Conservation (phyloP, 2,888 invertebrate species). For the Papilio protenor region DNA sequence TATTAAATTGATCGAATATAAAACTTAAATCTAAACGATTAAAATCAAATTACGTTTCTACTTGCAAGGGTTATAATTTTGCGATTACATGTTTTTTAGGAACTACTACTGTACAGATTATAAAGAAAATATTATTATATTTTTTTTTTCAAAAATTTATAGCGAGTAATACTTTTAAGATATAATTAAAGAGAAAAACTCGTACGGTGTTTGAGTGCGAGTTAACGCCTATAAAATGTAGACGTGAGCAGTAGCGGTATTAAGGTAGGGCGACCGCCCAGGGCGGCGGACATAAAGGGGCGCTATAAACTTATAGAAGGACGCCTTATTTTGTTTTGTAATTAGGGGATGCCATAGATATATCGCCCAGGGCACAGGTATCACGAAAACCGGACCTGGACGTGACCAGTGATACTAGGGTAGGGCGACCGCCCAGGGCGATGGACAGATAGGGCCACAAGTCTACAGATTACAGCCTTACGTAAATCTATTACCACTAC, state of each 20-base stretch:
- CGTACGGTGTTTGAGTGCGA: slow-evolving; percentile 43
- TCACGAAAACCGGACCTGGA: slow-evolving; percentile 83
- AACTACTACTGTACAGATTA: slow-evolving; percentile 82
- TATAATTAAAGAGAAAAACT: slow-evolving; percentile 37
- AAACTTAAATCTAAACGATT: slow-evolving; percentile 63
- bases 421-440: too few species aligned
- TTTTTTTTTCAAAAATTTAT: slow-evolving; percentile 58
- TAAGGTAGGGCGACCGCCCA: too few species aligned
- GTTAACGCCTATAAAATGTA: slow-evolving; percentile 52
- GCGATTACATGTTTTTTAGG: slow-evolving; percentile 78
- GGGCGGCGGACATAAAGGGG: too few species aligned
- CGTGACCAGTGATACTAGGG: too few species aligned
- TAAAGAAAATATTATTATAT: slow-evolving; percentile 68
- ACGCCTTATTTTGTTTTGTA: too few species aligned
- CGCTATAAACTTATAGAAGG: not conserved
- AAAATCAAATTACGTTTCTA: slow-evolving; percentile 69
- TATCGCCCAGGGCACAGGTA: slow-evolving; percentile 63
- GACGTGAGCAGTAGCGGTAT: not conserved
- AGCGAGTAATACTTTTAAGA: slow-evolving; percentile 60
- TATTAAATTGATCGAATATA: slow-evolving; percentile 72
- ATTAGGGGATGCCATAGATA: too few species aligned
- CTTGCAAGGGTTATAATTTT: slow-evolving; percentile 76
- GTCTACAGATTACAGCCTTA: too few species aligned
- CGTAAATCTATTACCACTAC: too few species aligned
- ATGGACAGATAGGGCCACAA: too few species aligned